These are phyloP conservation scores for Eudorcas thomsonii DNA, from an alignment of 2,113 vertebrate species.

Conservation along the genomic window DNA sequence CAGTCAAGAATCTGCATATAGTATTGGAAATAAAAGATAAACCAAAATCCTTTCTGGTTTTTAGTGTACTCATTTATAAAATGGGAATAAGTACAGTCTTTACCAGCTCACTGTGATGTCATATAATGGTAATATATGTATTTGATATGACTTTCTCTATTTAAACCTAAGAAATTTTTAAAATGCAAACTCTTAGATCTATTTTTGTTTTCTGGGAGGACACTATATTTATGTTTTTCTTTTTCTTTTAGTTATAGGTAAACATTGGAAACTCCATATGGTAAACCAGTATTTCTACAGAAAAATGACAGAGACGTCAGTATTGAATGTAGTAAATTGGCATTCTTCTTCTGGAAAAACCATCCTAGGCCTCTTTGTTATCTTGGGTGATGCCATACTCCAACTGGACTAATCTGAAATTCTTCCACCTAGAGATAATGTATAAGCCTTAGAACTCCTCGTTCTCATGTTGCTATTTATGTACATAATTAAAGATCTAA, in stretches of 20 bases:
- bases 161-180: conserved; percentile 33
- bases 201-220: neutral
- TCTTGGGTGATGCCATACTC: conserved; percentile 49
- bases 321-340: conserved; percentile 74
- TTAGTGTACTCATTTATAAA: neutral
- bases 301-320: conserved; percentile 58
- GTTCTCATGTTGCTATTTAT: conserved; percentile 79
- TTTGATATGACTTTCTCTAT: neutral
- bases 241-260: conserved; percentile 75
- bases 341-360: conserved; percentile 73
- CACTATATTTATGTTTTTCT: neutral
- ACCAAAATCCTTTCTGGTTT: neutral
- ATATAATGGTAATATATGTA: neutral
- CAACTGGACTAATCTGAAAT: conserved; percentile 47
- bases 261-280: conserved; percentile 62
- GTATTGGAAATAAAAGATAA: neutral
- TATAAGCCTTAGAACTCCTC: conserved; percentile 70
- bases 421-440: conserved; percentile 69
- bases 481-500: conserved; percentile 79
- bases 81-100: conserved; percentile 13
- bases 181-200: neutral
- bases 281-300: conserved; percentile 66
- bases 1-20: conserved; percentile 1
- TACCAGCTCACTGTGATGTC: neutral
- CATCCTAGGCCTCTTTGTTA: conserved; percentile 39